These are phyloP conservation scores for Hephaestus fuliginosus DNA, from an alignment of 2,797 vertebrate species.

Conservation along the genomic window DNA sequence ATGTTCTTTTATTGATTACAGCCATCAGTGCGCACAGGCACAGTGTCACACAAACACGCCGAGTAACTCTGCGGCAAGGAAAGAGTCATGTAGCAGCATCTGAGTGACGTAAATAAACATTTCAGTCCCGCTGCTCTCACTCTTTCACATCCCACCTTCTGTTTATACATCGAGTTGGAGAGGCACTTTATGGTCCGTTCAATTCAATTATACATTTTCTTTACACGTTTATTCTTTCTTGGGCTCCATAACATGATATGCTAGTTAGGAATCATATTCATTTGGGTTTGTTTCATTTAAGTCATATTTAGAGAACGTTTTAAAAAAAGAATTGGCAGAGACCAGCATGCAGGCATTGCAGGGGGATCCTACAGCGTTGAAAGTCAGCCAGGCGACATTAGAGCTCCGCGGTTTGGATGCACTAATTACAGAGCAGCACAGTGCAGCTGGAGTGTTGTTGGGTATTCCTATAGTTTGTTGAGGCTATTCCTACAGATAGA, in stretches of 20 bases:
- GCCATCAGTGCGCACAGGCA: slow-evolving; percentile 38
- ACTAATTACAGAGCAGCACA: slow-evolving; percentile 62
- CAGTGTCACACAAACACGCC: slow-evolving; percentile 37
- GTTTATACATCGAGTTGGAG: slow-evolving; percentile 43
- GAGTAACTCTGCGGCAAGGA: slow-evolving; percentile 14
- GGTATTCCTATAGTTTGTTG: slow-evolving; percentile 53
- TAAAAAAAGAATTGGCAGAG: slow-evolving; percentile 29
- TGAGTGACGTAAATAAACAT: slow-evolving; percentile 53
- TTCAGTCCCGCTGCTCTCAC: slow-evolving; percentile 42
- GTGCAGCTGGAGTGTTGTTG: slow-evolving; percentile 53
- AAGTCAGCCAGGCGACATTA: slow-evolving; percentile 50
- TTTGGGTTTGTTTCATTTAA: slow-evolving; percentile 21
- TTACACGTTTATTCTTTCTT: slow-evolving; percentile 46
- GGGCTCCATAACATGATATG: slow-evolving; percentile 34
- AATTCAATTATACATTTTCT: slow-evolving; percentile 54
- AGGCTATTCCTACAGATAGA: slow-evolving; percentile 49
- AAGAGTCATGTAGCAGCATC: slow-evolving; percentile 20
- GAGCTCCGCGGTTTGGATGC: slow-evolving; percentile 27
- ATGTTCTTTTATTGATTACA: slow-evolving; percentile 59
- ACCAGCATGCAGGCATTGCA: slow-evolving; percentile 34
- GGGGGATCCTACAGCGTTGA: slow-evolving; percentile 44
- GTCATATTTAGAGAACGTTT: slow-evolving; percentile 32
- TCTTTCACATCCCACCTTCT: slow-evolving; percentile 7
- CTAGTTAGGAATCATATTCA: slow-evolving; percentile 26
- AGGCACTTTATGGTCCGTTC: slow-evolving; percentile 58